phyloP scores from a whole-genome alignment of 2,113 vertebrate genomes.

The Prolemur simus region DNA sequence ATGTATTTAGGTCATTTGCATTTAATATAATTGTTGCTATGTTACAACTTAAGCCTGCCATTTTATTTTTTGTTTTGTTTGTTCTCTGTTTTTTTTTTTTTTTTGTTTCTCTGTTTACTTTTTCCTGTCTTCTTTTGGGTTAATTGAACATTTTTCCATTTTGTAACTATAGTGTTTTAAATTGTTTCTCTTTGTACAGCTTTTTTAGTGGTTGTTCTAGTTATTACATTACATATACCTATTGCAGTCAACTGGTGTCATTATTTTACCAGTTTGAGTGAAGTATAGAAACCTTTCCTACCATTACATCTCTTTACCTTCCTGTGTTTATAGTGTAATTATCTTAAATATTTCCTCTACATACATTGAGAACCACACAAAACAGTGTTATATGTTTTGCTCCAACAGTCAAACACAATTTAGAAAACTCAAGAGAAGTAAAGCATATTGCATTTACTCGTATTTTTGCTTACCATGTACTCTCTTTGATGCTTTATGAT shows the following conservation, averaged over 20 bases:
- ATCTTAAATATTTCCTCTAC: background rate
- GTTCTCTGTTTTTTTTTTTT: background rate
- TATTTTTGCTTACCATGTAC: background rate
- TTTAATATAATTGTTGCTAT: background rate
- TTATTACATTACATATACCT: background rate
- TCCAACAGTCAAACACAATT: background rate
- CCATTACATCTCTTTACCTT: background rate
- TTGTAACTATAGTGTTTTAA: background rate
- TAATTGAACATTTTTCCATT: background rate
- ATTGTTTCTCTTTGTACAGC: background rate
- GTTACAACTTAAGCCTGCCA: background rate
- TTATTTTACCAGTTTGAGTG: background rate
- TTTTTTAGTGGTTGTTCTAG: background rate
- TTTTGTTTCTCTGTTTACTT: background rate
- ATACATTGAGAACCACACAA: background rate
- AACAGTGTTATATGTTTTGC: background rate
- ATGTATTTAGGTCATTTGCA: background rate
- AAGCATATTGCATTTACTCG: background rate
- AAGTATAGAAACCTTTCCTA: background rate
- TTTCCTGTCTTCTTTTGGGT: background rate
- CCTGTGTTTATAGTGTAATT: background rate
- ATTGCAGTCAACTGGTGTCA: background rate
- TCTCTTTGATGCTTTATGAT: background rate
- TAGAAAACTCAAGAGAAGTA: background rate
- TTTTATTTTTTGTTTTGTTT: background rate